Percentiles rank a stretch among this genome's conserved stretches.
These are phyloP conservation scores for Hedya salicella DNA, from an alignment of 2,888 invertebrate species.

Conservation along the genomic window DNA sequence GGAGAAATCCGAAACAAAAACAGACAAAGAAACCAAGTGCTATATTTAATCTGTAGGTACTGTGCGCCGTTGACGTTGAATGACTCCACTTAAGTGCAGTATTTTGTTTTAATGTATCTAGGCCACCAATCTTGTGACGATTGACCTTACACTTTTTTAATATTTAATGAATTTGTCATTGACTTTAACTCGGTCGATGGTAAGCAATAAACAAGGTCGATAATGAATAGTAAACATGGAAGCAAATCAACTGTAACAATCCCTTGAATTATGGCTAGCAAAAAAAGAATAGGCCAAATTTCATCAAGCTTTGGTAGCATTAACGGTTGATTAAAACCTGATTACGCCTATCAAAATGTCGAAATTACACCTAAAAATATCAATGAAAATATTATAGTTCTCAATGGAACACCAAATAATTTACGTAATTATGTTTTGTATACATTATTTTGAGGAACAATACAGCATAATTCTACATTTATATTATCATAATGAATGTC, in stretches of 20 bases:
- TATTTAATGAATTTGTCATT: slow-evolving; percentile 4
- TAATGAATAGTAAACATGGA: slow-evolving; percentile 1
- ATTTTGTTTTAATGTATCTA: too few species aligned
- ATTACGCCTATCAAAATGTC: too few species aligned
- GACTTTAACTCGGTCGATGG: slow-evolving; percentile 14
- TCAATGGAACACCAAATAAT: neutral
- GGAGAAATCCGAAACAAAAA: slow-evolving; percentile 17
- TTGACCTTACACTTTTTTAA: neutral
- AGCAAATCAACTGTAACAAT: slow-evolving; percentile 19
- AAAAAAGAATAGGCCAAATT: neutral
- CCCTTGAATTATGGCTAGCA: neutral
- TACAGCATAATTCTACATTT: neutral
- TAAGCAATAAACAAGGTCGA: neutral
- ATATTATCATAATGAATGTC: neutral
- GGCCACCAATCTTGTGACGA: slow-evolving; percentile 8
- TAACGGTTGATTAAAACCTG: too few species aligned
- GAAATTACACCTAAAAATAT: too few species aligned
- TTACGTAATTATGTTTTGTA: neutral
- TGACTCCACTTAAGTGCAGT: too few species aligned
- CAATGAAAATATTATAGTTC: too few species aligned
- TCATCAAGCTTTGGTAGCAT: too few species aligned
- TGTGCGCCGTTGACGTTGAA: too few species aligned
- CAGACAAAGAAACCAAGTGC: slow-evolving; percentile 1
- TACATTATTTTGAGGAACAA: neutral
- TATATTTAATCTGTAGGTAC: neutral